These are phyloP conservation scores for Dysdera silvatica DNA, from an alignment of 1,140 invertebrate genomes.

Conservation along the genomic window DNA sequence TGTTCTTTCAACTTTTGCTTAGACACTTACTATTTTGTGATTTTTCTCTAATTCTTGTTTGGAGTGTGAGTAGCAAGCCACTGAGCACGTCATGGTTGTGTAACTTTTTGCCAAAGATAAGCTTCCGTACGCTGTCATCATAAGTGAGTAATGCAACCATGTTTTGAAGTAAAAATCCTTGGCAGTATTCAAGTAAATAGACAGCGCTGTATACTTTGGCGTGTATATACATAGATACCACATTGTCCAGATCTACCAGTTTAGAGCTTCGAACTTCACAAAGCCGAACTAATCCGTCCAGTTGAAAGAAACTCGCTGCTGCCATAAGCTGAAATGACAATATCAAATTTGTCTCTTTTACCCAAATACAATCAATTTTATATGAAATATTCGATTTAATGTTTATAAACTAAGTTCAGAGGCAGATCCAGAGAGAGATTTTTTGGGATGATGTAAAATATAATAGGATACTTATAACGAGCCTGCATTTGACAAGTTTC, in stretches of 20 bases:
- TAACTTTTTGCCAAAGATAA: conserved; percentile 78
- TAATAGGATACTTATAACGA: too few relatives aligned
- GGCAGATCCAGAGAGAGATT: too few relatives aligned
- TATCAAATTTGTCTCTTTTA: background rate
- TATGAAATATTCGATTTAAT: too few relatives aligned
- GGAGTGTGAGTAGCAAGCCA: conserved; percentile 67
- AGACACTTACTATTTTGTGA: conserved; percentile 3
- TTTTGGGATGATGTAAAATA: conserved; percentile 10
- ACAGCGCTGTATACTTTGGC: conserved; percentile 83
- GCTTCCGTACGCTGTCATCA: conserved; percentile 77
- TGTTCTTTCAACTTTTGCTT: conserved; percentile 11
- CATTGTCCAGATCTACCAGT: conserved; percentile 75
- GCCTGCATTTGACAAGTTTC: too few relatives aligned
- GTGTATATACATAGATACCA: conserved; percentile 86
- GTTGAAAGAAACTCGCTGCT: conserved; percentile 82
- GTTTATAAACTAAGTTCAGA: too few relatives aligned
- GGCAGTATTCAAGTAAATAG: conserved; percentile 77
- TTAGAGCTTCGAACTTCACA: conserved; percentile 76
- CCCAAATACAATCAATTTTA: too few relatives aligned
- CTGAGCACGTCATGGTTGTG: conserved; percentile 81
- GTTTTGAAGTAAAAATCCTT: conserved; percentile 82
- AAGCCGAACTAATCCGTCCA: conserved; percentile 72
- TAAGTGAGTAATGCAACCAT: conserved; percentile 86
- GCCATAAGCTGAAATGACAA: conserved; percentile 58
- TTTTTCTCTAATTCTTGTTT: conserved; percentile 58